These are phyloP conservation scores for Pollenia angustigena DNA, from an alignment of 2,888 invertebrate species.

Conservation along the genomic window DNA sequence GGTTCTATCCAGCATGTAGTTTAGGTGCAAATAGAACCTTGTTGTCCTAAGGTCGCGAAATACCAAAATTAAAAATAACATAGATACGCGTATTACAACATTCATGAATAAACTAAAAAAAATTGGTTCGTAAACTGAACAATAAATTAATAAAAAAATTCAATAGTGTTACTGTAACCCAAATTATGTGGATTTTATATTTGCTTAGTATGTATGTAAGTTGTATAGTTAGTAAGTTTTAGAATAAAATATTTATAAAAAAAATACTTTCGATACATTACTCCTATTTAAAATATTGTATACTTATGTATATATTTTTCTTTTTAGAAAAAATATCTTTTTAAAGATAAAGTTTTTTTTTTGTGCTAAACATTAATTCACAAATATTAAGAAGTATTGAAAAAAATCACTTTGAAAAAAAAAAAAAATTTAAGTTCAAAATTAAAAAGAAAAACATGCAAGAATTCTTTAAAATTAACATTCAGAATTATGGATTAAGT, in stretches of 20 bases:
- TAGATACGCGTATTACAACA: conserved; percentile 24
- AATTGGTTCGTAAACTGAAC: background rate
- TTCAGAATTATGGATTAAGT: too few species aligned
- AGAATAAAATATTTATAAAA: background rate
- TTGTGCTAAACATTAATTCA: background rate
- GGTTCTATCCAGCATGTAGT: too few species aligned
- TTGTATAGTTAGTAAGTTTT: background rate
- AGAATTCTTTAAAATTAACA: too few species aligned
- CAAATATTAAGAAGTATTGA: too few species aligned
- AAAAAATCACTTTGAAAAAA: too few species aligned
- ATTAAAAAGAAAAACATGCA: background rate
- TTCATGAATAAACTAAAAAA: conserved; percentile 23
- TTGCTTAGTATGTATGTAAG: background rate
- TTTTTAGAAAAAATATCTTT: background rate
- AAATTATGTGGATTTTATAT: conserved; percentile 22
- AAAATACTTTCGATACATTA: background rate
- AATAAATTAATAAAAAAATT: conserved; percentile 2
- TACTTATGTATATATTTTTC: too few species aligned
- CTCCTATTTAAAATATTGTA: background rate
- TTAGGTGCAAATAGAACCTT: too few species aligned
- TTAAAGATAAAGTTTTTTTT: background rate
- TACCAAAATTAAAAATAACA: conserved; percentile 10
- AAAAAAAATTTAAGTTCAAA: too few species aligned
- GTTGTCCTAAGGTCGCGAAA: too few species aligned
- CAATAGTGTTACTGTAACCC: conserved; percentile 30